phyloP scores from a whole-genome alignment of 1,140 invertebrate species.

The Mya arenaria region DNA sequence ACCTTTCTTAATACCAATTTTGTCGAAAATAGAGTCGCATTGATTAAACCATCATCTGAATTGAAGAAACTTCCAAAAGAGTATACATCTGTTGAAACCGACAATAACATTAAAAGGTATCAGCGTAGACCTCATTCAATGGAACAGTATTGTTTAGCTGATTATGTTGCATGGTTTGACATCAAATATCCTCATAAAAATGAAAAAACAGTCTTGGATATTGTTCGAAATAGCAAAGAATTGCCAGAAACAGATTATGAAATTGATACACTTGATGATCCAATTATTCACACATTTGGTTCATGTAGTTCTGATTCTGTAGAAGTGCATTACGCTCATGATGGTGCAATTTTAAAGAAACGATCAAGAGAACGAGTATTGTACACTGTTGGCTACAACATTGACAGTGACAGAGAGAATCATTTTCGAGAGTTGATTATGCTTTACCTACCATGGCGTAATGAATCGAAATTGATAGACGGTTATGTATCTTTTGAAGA shows the following conservation, averaged over 20 bases:
- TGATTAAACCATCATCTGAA: constrained; percentile 30
- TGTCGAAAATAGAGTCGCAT: constrained; percentile 31
- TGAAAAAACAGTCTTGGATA: background rate
- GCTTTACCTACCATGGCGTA: constrained; percentile 20
- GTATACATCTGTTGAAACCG: constrained; percentile 6
- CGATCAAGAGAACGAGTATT: constrained; percentile 3
- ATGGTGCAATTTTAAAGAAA: constrained; percentile 11
- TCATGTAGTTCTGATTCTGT: background rate
- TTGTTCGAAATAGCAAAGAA: background rate
- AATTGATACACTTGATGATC: background rate
- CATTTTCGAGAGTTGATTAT: constrained; percentile 7
- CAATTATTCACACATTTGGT: background rate
- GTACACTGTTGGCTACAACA: background rate
- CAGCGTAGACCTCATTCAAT: constrained; percentile 15
- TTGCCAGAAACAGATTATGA: constrained; percentile 40
- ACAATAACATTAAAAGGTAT: constrained; percentile 30
- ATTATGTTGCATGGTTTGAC: constrained; percentile 40
- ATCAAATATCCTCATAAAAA: background rate
- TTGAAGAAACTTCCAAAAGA: constrained; percentile 28
- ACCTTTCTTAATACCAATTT: constrained; percentile 60
- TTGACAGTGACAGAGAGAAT: constrained; percentile 22
- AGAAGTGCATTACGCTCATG: background rate
- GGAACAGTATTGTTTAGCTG: constrained; percentile 39
- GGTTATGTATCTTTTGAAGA: constrained; percentile 24
- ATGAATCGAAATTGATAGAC: constrained; percentile 23